phyloP scores from a whole-genome alignment of 2,888 invertebrate genomes.

The Galeopsomyia nigrocyanea region DNA sequence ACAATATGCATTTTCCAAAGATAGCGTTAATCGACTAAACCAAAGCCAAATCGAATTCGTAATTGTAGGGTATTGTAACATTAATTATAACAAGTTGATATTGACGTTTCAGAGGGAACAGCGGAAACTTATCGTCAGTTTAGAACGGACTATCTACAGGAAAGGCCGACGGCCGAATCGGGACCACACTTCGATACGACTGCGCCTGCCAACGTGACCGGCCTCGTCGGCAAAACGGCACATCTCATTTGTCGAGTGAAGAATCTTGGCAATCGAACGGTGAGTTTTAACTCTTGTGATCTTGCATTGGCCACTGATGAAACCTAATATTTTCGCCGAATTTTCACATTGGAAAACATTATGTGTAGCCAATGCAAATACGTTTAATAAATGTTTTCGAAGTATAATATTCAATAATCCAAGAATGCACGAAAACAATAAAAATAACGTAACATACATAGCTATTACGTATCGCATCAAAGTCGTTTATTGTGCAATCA shows the following conservation, averaged over 20 bases:
- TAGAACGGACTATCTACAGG: slow-evolving; percentile 66
- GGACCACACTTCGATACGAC: slow-evolving; percentile 67
- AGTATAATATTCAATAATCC: not conserved
- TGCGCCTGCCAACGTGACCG: slow-evolving; percentile 68
- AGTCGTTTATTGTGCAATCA: too few relatives aligned
- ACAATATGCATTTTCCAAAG: too few relatives aligned
- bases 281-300: slow-evolving; percentile 52
- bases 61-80: too few relatives aligned
- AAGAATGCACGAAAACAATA: too few relatives aligned
- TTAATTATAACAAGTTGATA: not conserved
- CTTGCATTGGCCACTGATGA: too few relatives aligned
- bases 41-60: too few relatives aligned
- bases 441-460: too few relatives aligned
- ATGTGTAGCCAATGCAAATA: not conserved
- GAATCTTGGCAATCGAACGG: slow-evolving; percentile 69
- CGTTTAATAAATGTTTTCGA: too few relatives aligned
- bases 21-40: too few relatives aligned
- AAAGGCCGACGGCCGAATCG: slow-evolving; percentile 64
- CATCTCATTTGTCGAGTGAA: slow-evolving; percentile 69
- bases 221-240: slow-evolving; percentile 69
- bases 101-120: slow-evolving; percentile 61
- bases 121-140: slow-evolving; percentile 69
- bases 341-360: not conserved
- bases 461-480: too few relatives aligned
- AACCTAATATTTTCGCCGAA: not conserved